Percentiles rank a stretch among this genome's conserved stretches.
Conservation (phyloP, 2,113 vertebrate genomes). For the Falco punctatus region DNA sequence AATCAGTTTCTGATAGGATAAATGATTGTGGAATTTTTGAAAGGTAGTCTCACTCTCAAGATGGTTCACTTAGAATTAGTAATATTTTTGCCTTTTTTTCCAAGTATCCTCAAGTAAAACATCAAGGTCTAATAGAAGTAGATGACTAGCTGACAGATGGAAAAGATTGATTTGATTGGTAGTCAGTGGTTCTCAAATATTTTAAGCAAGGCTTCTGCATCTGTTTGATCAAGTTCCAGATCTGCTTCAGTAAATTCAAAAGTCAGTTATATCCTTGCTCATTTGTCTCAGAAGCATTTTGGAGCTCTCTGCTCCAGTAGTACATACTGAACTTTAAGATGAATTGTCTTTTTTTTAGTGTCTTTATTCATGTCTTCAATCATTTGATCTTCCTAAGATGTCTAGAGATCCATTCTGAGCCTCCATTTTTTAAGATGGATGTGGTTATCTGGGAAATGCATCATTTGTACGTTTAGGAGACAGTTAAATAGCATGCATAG, state of each 20-base stretch:
- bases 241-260: neutral
- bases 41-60: neutral
- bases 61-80: neutral
- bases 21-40: neutral
- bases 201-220: neutral
- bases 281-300: neutral
- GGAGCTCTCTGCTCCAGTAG: neutral
- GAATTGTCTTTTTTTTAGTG: neutral
- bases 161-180: fast-evolving
- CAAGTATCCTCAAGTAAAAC: neutral
- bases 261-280: neutral
- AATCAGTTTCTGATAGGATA: neutral
- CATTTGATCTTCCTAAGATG: constrained; percentile 8
- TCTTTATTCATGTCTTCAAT: constrained; percentile 37
- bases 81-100: neutral
- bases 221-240: neutral
- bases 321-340: neutral
- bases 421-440: constrained; percentile 54
- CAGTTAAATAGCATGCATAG: neutral
- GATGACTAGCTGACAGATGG: neutral
- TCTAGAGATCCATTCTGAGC: neutral
- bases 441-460: constrained; percentile 34
- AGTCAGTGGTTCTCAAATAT: neutral
- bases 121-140: neutral
- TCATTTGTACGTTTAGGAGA: constrained; percentile 42